Percentiles rank a stretch among this genome's conserved stretches.
Evolutionary conservation across 2,888 invertebrate genomes (phyloP).

Genomic region (Hyalella azteca): DNA sequence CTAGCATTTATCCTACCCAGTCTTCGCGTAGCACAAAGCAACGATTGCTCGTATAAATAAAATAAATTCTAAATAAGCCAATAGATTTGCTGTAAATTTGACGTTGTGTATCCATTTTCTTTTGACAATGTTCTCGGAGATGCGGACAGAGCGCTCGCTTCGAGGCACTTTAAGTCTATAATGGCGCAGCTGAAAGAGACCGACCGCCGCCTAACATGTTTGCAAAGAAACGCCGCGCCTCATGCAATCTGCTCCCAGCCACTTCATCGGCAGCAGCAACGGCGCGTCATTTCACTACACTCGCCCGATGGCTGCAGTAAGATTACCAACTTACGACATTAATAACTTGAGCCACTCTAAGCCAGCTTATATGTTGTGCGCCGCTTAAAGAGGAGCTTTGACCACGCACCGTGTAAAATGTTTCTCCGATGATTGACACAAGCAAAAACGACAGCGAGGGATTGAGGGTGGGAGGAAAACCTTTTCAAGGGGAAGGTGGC

Average conservation of each 20-base stretch:
- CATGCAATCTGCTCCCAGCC: slow-evolving; percentile 6
- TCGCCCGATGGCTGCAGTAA: not conserved
- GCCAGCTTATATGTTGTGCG: not conserved
- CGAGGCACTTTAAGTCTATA: not conserved
- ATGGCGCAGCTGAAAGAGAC: not conserved
- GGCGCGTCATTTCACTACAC: not conserved
- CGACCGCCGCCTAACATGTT: not conserved
- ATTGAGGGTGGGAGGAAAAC: too few species aligned
- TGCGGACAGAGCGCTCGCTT: not conserved
- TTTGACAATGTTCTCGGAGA: not conserved
- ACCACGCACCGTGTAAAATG: not conserved
- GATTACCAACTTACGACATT: slow-evolving; percentile 10
- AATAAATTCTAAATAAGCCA: not conserved
- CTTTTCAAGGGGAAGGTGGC: too few species aligned
- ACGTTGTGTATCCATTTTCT: not conserved
- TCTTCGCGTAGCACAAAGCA: not conserved
- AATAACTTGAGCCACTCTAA: not conserved
- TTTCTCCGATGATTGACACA: not conserved
- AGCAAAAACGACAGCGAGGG: too few species aligned
- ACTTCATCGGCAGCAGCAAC: not conserved
- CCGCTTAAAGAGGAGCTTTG: not conserved
- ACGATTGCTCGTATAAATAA: not conserved
- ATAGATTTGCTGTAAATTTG: not conserved
- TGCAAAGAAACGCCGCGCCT: slow-evolving; percentile 14
- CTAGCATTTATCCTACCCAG: not conserved